Evolutionary conservation across 2,888 invertebrate genomes (phyloP).

Genomic region (Cephonodes hylas): DNA sequence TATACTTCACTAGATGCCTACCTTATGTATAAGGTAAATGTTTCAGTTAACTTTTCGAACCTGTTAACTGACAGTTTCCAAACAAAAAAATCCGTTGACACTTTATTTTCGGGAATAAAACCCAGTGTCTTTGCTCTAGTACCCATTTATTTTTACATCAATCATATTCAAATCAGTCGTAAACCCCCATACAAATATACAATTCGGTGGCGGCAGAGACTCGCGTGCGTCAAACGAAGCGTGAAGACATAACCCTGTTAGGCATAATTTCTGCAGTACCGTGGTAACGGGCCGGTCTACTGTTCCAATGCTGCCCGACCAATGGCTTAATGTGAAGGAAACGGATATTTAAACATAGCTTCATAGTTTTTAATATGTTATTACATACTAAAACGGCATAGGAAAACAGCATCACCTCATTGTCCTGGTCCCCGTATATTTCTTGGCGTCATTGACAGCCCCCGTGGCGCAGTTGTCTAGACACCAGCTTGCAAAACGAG

Average conservation of each 20-base stretch:
- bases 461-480: no score
- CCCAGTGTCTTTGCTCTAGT: no score
- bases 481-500: no score
- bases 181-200: not conserved
- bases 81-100: no score
- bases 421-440: not conserved
- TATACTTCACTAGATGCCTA: no score
- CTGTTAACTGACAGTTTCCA: no score
- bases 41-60: no score
- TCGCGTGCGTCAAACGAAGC: slow-evolving; percentile 41
- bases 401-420: no score
- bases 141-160: not conserved
- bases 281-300: slow-evolving; percentile 65
- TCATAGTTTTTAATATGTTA: not conserved
- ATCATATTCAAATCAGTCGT: not conserved
- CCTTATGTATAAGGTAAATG: no score
- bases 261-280: slow-evolving; percentile 40
- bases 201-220: slow-evolving; percentile 5
- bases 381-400: not conserved
- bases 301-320: slow-evolving; percentile 37
- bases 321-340: slow-evolving; percentile 24
- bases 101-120: no score
- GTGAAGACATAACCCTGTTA: slow-evolving; percentile 52
- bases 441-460: no score
- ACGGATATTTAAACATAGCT: not conserved